Conservation (phyloP, 2,113 vertebrate species). For the Nycticebus coucang region DNA sequence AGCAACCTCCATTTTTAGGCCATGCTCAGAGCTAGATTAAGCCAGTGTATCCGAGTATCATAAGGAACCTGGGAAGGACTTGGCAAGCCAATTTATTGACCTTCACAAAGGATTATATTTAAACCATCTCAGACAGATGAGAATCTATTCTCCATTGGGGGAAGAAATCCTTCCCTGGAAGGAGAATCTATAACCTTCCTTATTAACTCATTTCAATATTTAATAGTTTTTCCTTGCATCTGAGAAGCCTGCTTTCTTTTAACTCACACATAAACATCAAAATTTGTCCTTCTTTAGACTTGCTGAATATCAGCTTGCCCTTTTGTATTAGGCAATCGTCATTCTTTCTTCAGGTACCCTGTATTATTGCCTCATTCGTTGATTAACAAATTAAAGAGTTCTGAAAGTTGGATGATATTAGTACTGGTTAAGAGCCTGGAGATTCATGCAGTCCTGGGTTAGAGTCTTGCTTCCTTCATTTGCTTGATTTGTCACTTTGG, state of each 20-base stretch:
- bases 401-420: not conserved
- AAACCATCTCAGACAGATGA: slow-evolving; percentile 56
- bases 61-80: slow-evolving; percentile 25
- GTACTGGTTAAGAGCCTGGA: not conserved
- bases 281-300: not conserved
- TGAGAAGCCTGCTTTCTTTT: not conserved
- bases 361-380: not conserved
- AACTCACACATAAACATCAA: not conserved
- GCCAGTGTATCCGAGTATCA: not conserved
- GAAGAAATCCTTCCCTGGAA: slow-evolving; percentile 55
- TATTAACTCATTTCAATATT: slow-evolving; percentile 64
- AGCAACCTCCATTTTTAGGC: slow-evolving; percentile 39
- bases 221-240: slow-evolving; percentile 18
- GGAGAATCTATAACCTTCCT: slow-evolving; percentile 51
- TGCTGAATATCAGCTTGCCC: not conserved
- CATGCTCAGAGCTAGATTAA: slow-evolving; percentile 46
- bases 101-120: slow-evolving; percentile 73
- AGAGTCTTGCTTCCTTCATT: not conserved
- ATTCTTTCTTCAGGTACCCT: not conserved
- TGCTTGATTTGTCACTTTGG: not conserved
- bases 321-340: not conserved
- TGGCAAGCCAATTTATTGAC: slow-evolving; percentile 56
- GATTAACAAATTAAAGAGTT: not conserved
- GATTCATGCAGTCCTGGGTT: not conserved
- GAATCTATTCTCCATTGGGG: slow-evolving; percentile 33